phyloP scores from a whole-genome alignment of 2,888 invertebrate genomes.

The Pristionchus maxplancki region DNA sequence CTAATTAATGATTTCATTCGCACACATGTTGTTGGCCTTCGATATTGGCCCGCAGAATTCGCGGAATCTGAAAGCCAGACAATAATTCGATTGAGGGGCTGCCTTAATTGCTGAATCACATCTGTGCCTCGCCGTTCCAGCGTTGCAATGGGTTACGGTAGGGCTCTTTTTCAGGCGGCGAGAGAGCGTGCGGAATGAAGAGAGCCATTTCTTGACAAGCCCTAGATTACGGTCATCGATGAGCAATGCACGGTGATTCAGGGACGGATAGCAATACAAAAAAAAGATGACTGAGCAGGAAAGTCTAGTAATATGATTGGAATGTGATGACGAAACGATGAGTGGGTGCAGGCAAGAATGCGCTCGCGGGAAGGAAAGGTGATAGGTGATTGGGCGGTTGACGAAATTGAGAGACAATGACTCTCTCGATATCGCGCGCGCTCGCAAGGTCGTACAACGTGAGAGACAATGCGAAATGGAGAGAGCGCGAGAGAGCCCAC shows the following conservation, averaged over 20 bases:
- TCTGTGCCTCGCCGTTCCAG: background rate
- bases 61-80: background rate
- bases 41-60: background rate
- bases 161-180: too few species aligned
- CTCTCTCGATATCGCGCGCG: background rate
- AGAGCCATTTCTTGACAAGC: too few species aligned
- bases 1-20: background rate
- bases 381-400: too few species aligned
- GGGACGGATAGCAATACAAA: background rate
- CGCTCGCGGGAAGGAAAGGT: background rate
- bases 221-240: background rate
- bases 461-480: background rate
- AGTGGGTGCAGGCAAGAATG: background rate
- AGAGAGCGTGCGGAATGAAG: too few species aligned
- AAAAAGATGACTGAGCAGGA: background rate
- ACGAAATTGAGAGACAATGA: background rate
- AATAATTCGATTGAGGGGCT: background rate
- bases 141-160: background rate
- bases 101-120: background rate
- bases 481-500: background rate
- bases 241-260: background rate
- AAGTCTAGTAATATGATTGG: background rate
- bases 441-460: background rate
- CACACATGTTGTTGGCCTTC: background rate
- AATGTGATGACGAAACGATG: background rate